phyloP scores from a whole-genome alignment of 2,797 vertebrate species.

The Dipus sagitta region DNA sequence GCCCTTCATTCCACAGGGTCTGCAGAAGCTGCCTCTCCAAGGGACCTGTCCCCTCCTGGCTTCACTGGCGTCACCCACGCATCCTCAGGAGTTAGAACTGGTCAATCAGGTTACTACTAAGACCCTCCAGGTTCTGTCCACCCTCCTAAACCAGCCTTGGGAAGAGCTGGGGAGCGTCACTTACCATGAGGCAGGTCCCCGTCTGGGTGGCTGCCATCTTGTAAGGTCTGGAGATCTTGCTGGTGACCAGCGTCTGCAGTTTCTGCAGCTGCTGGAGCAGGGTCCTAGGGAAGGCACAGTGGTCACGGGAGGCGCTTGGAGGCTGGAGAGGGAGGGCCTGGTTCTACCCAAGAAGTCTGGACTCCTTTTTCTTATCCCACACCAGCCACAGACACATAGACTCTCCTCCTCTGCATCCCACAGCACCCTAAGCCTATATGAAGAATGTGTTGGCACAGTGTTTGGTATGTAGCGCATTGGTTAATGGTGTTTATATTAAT shows the following conservation, averaged over 20 bases:
- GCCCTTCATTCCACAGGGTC: not conserved
- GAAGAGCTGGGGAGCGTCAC: slow-evolving; percentile 27
- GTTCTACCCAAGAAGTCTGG: no score
- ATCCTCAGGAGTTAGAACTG: not conserved
- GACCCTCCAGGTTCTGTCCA: not conserved
- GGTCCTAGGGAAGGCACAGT: slow-evolving; percentile 89
- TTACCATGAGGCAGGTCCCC: slow-evolving; percentile 98
- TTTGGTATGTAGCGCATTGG: not conserved
- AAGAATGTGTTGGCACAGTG: not conserved
- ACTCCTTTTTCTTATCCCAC: not conserved
- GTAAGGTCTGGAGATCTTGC: slow-evolving; percentile 96
- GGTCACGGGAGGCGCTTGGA: slow-evolving; percentile 27
- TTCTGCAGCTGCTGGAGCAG: slow-evolving; percentile 99
- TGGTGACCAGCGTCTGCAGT: slow-evolving; percentile 96
- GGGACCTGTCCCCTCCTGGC: not conserved
- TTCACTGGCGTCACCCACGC: not conserved
- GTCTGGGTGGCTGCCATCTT: slow-evolving; percentile 99
- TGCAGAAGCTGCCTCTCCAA: not conserved
- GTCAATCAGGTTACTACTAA: not conserved
- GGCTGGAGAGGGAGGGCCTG: not conserved
- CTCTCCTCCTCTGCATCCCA: not conserved
- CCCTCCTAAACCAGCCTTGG: not conserved
- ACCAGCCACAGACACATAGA: not conserved
- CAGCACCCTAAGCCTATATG: not conserved
- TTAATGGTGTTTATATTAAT: not conserved